phyloP scores from a whole-genome alignment of 2,113 vertebrate species.

The Pterophyllum scalare region DNA sequence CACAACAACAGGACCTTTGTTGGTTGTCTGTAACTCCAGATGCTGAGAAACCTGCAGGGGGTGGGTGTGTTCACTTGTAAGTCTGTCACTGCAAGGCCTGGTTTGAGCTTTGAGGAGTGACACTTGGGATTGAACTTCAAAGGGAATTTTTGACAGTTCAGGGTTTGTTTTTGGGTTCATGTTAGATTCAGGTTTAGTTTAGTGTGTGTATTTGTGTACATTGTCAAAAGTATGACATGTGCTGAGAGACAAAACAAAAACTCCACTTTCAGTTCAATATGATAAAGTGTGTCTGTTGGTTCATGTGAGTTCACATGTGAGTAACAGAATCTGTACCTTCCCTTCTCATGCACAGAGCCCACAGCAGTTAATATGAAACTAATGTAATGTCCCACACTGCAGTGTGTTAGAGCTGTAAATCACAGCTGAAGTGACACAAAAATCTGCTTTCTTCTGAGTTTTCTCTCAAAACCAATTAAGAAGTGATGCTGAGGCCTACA shows the following conservation, averaged over 20 bases:
- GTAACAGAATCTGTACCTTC: not conserved
- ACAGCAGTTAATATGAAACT: not conserved
- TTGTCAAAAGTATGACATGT: not conserved
- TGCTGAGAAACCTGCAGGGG: conserved; percentile 59
- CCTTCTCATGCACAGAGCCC: not conserved
- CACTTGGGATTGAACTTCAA: conserved; percentile 6
- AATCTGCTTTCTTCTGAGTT: not conserved
- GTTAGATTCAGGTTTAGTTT: not conserved
- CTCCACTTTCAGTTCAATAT: not conserved
- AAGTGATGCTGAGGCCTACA: not conserved
- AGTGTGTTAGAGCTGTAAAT: not conserved
- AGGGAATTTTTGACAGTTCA: not conserved
- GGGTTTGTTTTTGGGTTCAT: not conserved
- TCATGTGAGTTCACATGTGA: conserved; percentile 2
- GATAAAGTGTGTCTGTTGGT: not conserved
- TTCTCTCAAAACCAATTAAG: not conserved
- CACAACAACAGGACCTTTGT: conserved; percentile 69
- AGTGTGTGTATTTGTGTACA: not conserved
- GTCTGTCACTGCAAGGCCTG: conserved; percentile 4
- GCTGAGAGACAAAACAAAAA: not conserved
- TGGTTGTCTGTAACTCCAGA: conserved; percentile 66
- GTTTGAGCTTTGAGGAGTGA: not conserved
- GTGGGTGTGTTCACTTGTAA: conserved; percentile 10
- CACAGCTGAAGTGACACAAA: conserved; percentile 3
- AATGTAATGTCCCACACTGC: not conserved